Percentiles rank a stretch among this genome's conserved stretches.
phyloP scores from a whole-genome alignment of 64 coral and sea anemone genomes.

The Montipora foliosa region DNA sequence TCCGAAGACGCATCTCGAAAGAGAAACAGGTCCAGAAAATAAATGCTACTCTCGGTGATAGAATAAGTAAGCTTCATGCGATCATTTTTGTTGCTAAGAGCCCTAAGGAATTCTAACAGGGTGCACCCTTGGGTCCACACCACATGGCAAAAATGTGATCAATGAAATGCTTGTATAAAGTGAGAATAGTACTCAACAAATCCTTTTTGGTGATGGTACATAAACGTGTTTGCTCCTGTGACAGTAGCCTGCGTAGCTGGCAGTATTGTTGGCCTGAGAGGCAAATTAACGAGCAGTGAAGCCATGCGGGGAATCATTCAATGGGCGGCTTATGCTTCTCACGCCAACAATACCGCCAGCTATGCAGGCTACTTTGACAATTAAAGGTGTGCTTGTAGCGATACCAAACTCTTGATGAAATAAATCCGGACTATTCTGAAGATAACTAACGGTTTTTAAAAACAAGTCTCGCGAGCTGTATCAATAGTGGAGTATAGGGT shows the following conservation, averaged over 20 bases:
- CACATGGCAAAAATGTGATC: conserved; percentile 9
- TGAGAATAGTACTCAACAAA: background rate
- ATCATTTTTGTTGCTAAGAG: conserved; percentile 15
- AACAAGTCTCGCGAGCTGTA: conserved; percentile 28
- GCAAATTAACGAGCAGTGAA: too few relatives aligned
- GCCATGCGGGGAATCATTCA: too few relatives aligned
- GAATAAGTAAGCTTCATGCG: conserved; percentile 45
- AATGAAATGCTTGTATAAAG: conserved; percentile 1
- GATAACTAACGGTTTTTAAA: conserved; percentile 5
- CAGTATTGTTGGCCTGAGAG: too few relatives aligned
- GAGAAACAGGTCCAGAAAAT: conserved; percentile 37
- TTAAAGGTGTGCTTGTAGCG: background rate
- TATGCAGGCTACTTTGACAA: too few relatives aligned
- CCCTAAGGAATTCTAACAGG: conserved; percentile 1
- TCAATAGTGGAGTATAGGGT: background rate
- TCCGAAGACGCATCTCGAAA: background rate
- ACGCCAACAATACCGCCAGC: too few relatives aligned
- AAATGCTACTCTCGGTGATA: conserved; percentile 23
- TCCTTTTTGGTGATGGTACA: background rate
- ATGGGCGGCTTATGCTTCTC: too few relatives aligned
- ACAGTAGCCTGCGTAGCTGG: too few relatives aligned
- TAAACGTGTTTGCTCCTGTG: too few relatives aligned
- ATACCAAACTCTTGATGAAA: conserved; percentile 15
- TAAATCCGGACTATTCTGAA: background rate
- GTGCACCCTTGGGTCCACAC: background rate